phyloP scores from a whole-genome alignment of 2,113 vertebrate genomes.

The Sander vitreus region DNA sequence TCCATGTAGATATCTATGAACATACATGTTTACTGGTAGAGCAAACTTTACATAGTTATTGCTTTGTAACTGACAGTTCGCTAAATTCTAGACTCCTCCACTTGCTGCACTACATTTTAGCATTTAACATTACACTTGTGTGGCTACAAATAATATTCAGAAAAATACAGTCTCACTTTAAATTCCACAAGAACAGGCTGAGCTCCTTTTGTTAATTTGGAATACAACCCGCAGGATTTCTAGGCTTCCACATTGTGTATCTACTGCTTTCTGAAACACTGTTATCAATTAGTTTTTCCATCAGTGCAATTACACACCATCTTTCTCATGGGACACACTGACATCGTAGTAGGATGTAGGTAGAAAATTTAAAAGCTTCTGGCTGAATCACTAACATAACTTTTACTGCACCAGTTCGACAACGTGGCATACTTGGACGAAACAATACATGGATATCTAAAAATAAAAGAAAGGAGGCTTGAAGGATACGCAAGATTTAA shows the following conservation, averaged over 20 bases:
- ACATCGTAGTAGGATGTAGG: slow-evolving; percentile 18
- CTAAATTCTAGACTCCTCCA: neutral
- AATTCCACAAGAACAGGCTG: neutral
- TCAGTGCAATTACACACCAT: slow-evolving; percentile 22
- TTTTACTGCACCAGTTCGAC: slow-evolving; percentile 22
- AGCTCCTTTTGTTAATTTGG: neutral
- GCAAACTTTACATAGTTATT: neutral
- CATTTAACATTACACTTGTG: neutral
- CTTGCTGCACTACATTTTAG: neutral
- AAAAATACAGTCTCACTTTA: neutral
- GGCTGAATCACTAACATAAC: slow-evolving; percentile 25
- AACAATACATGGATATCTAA: slow-evolving; percentile 67
- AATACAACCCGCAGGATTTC: neutral
- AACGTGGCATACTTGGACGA: slow-evolving; percentile 8
- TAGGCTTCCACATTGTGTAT: neutral
- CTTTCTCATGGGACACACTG: slow-evolving; percentile 29
- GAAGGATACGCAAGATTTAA: slow-evolving; percentile 53
- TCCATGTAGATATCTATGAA: neutral
- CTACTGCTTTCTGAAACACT: neutral
- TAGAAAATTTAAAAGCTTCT: slow-evolving; percentile 12
- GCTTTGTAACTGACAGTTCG: too few relatives aligned
- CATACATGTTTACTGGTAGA: slow-evolving; percentile 7
- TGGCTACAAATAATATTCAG: neutral
- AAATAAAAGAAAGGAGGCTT: slow-evolving; percentile 47
- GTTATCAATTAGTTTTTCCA: slow-evolving; percentile 53